phyloP scores from a whole-genome alignment of 2,113 vertebrate species.

The Perca schrenkii region DNA sequence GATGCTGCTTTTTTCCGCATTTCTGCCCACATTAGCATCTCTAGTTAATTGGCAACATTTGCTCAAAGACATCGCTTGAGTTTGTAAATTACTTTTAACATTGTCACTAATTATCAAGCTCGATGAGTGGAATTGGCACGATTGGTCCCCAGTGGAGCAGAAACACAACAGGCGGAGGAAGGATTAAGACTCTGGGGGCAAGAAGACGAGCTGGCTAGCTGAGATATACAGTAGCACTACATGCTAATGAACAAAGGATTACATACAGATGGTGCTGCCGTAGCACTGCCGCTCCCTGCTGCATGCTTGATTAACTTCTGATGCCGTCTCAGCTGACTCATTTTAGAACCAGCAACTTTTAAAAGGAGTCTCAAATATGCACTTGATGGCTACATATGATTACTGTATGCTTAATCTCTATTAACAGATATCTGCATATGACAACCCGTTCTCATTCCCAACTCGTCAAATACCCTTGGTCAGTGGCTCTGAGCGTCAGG shows the following conservation, averaged over 20 bases:
- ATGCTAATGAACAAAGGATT: slow-evolving; percentile 66
- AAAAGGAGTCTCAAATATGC: too few species aligned
- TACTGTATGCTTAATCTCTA: not conserved
- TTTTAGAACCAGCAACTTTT: not conserved
- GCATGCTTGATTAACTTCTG: slow-evolving; percentile 55
- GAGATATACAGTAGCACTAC: slow-evolving; percentile 49
- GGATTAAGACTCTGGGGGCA: slow-evolving; percentile 75
- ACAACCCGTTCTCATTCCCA: too few species aligned
- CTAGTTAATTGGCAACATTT: slow-evolving; percentile 82
- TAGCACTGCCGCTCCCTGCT: slow-evolving; percentile 42
- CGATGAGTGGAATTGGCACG: slow-evolving; percentile 80
- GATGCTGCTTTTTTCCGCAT: slow-evolving; percentile 70
- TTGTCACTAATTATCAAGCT: slow-evolving; percentile 85
- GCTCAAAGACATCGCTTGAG: slow-evolving; percentile 76
- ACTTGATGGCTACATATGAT: not conserved
- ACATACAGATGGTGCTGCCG: slow-evolving; percentile 62
- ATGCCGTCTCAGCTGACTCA: not conserved
- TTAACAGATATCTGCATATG: too few species aligned
- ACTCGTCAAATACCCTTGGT: too few species aligned
- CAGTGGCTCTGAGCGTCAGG: too few species aligned
- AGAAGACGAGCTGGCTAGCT: slow-evolving; percentile 57
- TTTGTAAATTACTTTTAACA: slow-evolving; percentile 82
- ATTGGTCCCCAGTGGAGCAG: slow-evolving; percentile 77
- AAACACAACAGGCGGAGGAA: slow-evolving; percentile 77
- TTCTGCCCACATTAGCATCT: slow-evolving; percentile 82